A percentile compares a stretch with the other conserved stretches of the same genome.
Evolutionary conservation across 2,888 invertebrate species (phyloP).

Genomic region (Tachina grossa): DNA sequence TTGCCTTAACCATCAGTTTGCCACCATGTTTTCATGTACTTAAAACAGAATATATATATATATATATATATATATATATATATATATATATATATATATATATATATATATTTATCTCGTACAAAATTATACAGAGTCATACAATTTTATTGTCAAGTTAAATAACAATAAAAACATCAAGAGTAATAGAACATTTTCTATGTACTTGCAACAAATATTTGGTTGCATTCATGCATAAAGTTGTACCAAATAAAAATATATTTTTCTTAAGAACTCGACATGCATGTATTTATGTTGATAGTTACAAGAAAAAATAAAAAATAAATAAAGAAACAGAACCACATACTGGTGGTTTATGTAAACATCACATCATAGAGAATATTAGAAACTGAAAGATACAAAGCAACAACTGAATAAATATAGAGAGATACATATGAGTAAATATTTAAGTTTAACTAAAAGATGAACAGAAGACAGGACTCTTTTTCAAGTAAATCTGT

Average conservation of each 20-base stretch:
- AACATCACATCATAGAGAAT: slow-evolving; percentile 15
- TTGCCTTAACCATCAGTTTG: slow-evolving; percentile 10
- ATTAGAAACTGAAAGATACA: slow-evolving; percentile 18
- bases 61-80: too few relatives aligned
- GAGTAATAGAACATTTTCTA: not conserved
- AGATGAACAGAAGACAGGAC: not conserved
- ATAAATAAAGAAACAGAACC: not conserved
- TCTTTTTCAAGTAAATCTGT: not conserved
- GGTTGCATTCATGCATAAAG: slow-evolving; percentile 45
- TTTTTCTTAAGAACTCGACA: slow-evolving; percentile 11
- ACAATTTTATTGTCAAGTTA: slow-evolving; percentile 36
- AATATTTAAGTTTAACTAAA: slow-evolving; percentile 1
- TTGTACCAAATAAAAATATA: slow-evolving; percentile 42
- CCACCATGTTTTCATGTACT: not conserved
- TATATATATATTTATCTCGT: not conserved
- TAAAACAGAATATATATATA: not conserved
- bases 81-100: too few relatives aligned
- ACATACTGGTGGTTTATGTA: slow-evolving; percentile 41
- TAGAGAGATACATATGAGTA: slow-evolving; percentile 11
- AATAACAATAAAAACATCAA: slow-evolving; percentile 20
- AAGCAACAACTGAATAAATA: slow-evolving; percentile 37
- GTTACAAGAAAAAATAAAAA: not conserved
- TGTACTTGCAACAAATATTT: slow-evolving; percentile 33
- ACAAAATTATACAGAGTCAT: slow-evolving; percentile 8
- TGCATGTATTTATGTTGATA: not conserved